phyloP scores from a whole-genome alignment of 35 echinoderm and acorn worm species.

The Anneissia japonica region DNA sequence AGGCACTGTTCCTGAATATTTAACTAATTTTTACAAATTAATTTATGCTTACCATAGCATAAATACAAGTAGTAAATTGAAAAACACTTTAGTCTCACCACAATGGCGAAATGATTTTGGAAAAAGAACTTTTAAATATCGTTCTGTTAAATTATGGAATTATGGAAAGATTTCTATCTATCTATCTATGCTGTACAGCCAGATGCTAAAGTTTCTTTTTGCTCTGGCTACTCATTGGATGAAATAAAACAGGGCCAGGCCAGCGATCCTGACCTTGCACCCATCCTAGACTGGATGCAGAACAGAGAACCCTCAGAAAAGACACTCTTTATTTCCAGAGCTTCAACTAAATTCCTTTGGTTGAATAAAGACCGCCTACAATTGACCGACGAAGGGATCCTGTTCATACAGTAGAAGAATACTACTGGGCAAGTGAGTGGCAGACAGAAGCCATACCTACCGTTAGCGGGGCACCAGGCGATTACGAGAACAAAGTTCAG shows the following conservation, averaged over 20 bases:
- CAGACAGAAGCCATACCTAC: neutral
- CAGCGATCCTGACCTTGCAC: neutral
- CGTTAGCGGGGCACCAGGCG: neutral
- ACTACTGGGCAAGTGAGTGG: neutral
- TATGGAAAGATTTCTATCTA: no score
- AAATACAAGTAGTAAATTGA: no score
- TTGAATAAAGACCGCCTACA: neutral
- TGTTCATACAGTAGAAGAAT: neutral
- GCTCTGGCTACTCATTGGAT: neutral
- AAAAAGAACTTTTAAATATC: no score
- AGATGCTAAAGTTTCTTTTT: no score
- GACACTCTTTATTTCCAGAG: neutral
- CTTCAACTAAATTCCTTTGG: constrained; percentile 3
- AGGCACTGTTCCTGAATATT: no score
- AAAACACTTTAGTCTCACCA: no score
- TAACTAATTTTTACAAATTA: no score
- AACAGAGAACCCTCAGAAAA: neutral
- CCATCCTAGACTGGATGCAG: neutral
- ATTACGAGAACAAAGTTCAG: neutral
- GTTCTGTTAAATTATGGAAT: no score
- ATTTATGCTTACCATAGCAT: no score
- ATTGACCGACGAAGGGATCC: neutral
- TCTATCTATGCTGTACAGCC: no score
- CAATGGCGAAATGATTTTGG: no score
- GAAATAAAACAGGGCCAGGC: neutral